These are phyloP conservation scores for Uloborus plumipes DNA, from an alignment of 2,888 invertebrate genomes.

Conservation along the genomic window DNA sequence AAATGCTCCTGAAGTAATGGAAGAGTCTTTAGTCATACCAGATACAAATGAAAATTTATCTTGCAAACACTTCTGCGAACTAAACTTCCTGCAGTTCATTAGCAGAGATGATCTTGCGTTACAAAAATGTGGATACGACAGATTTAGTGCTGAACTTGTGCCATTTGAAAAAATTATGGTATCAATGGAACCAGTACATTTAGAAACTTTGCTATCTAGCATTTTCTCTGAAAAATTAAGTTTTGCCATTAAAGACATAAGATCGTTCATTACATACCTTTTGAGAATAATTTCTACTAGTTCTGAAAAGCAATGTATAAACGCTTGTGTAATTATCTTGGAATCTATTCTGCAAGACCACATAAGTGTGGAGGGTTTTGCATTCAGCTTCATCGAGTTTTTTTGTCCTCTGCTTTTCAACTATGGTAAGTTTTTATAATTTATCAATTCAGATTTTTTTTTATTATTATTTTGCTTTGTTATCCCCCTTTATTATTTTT, in stretches of 20 bases:
- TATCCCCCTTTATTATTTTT: not conserved
- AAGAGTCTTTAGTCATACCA: too few relatives aligned
- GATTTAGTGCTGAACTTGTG: not conserved
- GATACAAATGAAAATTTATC: not conserved
- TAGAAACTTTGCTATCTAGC: not conserved
- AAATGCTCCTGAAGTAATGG: not conserved
- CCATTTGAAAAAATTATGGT: slow-evolving; percentile 6
- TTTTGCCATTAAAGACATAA: not conserved
- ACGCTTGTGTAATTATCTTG: not conserved
- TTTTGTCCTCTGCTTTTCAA: slow-evolving; percentile 23
- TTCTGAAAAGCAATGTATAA: not conserved
- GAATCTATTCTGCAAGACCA: not conserved
- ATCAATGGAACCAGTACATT: not conserved
- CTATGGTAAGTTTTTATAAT: slow-evolving; percentile 19
- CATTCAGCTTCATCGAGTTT: not conserved
- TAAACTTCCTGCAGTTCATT: slow-evolving; percentile 3
- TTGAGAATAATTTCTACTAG: slow-evolving; percentile 14
- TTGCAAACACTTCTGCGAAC: not conserved
- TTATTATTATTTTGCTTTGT: not conserved
- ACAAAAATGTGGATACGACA: slow-evolving; percentile 15
- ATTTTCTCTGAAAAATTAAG: not conserved
- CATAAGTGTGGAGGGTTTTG: not conserved
- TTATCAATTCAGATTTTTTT: not conserved
- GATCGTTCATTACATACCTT: slow-evolving; percentile 2
- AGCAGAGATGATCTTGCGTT: slow-evolving; percentile 2